Base-by-base conservation (phyloP, 1,140 invertebrate species). In the Tribolium madens region DNA sequence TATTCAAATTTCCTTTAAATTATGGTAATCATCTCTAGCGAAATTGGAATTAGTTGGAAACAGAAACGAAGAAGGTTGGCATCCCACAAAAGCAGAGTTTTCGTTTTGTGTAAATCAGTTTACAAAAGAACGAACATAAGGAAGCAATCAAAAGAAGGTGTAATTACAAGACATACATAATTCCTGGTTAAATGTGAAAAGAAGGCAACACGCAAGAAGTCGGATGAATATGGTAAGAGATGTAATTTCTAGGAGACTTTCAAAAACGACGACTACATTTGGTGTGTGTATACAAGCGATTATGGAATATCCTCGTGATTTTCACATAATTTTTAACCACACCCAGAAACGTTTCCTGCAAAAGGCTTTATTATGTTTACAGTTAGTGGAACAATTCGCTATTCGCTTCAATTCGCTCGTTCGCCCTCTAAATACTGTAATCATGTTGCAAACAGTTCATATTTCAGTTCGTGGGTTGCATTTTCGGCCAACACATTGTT, bases 1-100 rank as follows among this genome's bases (percentile, higher is more conserved):
- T 64, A 64, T 64, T 64, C 57, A 64, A 36, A 12, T 4, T 50
- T 57, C 18, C 52, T 21, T 26, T 10, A 26, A 57, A 57, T 57
- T 57, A 57, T 17, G 17, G 5, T 64, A 33, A 64, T 64, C 21
- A 64, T 14, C 21, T 36, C 5, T 36, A 2, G 1, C n/a, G n/a
- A 42, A 42, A 26, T 26, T 26, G n/a, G 26, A 31, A 31, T 31
- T 6, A 4, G 36, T n/a, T 10, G 7, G n/a, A 42, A 42, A 42
- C 36, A 42, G 36, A 31, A 2, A 6, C 26, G 26, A n/a, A n/a
- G n/a, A n/a, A n/a, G n/a, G n/a, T 31, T 31, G 6, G 6, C 2
- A 31, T 31, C 2, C 26, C 2, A 31, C 26, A 42, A 42, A 42
- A 42, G 36, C 36, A 4, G 36, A 42, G 36, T n/a, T 36, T 21